A percentile compares a stretch with the other conserved stretches of the same genome.
phyloP scores from a whole-genome alignment of 64 coral and sea anemone species.

The Porites australiensis region DNA sequence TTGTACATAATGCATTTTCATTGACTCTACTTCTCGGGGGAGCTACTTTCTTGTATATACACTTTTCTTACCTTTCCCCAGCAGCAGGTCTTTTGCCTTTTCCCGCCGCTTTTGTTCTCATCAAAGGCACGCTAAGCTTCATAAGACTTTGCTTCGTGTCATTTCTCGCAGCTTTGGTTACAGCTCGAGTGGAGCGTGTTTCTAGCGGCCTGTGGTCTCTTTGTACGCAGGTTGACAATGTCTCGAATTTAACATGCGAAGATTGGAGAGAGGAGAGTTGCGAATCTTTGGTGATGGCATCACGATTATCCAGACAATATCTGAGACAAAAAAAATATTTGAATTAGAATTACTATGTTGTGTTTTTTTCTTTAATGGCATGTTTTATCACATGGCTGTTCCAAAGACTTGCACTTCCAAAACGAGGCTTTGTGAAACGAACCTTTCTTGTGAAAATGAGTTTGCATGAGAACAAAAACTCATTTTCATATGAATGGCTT shows the following conservation, averaged over 20 bases:
- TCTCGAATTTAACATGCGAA: constrained; percentile 49
- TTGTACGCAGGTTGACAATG: constrained; percentile 35
- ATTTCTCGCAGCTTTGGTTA: background rate
- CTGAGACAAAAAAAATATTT: constrained; percentile 17
- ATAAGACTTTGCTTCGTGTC: background rate
- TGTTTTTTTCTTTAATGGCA: no score
- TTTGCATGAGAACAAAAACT: no score
- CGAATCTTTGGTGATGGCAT: constrained; percentile 38
- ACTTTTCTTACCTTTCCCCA: background rate
- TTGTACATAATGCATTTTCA: no score
- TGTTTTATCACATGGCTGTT: no score
- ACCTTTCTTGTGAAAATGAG: no score
- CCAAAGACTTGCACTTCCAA: no score
- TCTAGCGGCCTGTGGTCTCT: constrained; percentile 16
- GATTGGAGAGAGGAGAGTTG: constrained; percentile 35
- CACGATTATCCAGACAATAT: constrained; percentile 62
- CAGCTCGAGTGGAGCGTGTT: background rate
- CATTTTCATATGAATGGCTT: no score
- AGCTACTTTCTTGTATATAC: no score
- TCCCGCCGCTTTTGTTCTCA: background rate
- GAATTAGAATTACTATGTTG: background rate
- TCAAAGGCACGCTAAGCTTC: constrained; percentile 27
- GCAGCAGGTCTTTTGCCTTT: background rate
- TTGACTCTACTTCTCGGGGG: no score
- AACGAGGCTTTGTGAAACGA: no score